Evolutionary conservation across 2,797 vertebrate species (phyloP), one percentile per base, ranked within the genome.

Genomic region (Micromesistius poutassou): DNA sequence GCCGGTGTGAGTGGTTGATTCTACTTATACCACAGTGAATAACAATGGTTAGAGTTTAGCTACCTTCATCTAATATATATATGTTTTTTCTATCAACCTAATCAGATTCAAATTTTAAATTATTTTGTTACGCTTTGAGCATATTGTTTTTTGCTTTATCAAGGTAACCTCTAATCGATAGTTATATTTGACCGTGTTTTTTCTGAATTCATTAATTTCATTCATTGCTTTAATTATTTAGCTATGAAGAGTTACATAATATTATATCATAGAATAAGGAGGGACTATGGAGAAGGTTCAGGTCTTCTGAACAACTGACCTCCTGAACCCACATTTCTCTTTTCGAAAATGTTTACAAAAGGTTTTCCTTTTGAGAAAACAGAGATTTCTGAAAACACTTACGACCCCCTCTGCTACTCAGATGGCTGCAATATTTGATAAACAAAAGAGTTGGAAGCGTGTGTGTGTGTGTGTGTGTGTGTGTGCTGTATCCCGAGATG

Each of bases 401-500:
- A 28, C 9, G n/a, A 68, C 62, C 62, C 0, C 62, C 62, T 68
- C 9, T 25, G 62, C 62, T 28, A 25, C 62, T 28, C 25, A 13
- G 62, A 8, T 28, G 28, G 25, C 62, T 16, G 9, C 25, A 68
- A 68, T 68, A 68, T 68, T 68, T 68, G 62, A 68, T 68, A 1
- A n/a, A 6, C 62, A 28, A 68, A 25, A 68, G 9, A 28, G 62
- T 12, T 28, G 28, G 25, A 68, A 68, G 62, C 28, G 42, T 62
- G 50, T 66, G 25, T 66, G 55, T 66, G n/a, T 12, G 62, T 28
- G 62, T 68, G 62, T 3, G 62, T 28, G 68, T 1, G 25, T 10
- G 13, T 19, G 70, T 6, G 30, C 30, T 30, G 30, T 22, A 71
- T 71, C 82, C 9, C 72, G 85, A 81, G 82, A 83, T 71, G 81